A percentile compares a stretch with the other conserved stretches of the same genome.
Conservation (phyloP, 2,797 vertebrate genomes). For the Gymnodraco acuticeps region DNA sequence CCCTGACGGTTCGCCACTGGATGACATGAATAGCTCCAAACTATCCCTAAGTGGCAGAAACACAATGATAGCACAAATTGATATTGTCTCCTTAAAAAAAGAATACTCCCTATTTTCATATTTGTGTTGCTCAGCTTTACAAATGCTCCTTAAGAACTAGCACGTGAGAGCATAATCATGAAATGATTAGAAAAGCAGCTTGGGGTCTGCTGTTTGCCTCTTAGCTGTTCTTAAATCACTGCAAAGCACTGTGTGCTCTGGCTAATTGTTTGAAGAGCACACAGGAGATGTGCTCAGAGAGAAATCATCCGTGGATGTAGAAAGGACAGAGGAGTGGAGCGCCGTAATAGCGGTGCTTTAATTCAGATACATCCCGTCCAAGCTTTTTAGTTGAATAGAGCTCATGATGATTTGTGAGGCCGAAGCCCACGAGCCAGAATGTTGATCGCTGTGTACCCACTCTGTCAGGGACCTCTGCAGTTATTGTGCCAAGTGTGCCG, state of each 20-base stretch:
- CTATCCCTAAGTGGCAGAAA: not conserved
- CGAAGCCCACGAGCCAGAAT: conserved; percentile 49
- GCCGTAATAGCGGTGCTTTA: conserved; percentile 8
- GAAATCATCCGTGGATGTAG: conserved; percentile 34
- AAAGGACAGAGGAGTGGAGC: conserved; percentile 10
- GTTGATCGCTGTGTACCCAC: conserved; percentile 58
- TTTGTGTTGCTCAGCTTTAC: conserved; percentile 6
- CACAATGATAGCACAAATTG: not conserved
- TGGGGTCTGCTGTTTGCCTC: conserved; percentile 19
- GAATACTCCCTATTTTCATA: conserved; percentile 8
- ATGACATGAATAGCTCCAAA: not conserved
- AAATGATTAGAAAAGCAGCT: conserved; percentile 31
- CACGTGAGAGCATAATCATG: conserved; percentile 8
- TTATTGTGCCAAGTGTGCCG: conserved; percentile 51
- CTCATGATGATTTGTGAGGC: conserved; percentile 59
- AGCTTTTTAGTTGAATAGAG: conserved; percentile 40
- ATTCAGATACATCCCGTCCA: conserved; percentile 23
- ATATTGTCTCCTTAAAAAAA: not conserved
- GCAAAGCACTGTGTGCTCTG: not conserved
- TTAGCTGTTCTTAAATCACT: conserved; percentile 34
- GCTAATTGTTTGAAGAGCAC: conserved; percentile 46
- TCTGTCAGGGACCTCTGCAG: conserved; percentile 54
- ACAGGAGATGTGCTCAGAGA: conserved; percentile 19
- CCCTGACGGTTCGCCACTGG: too few relatives aligned
- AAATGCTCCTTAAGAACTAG: conserved; percentile 1